phyloP scores from a whole-genome alignment of 2,797 vertebrate genomes.

The Lepus townsendii region DNA sequence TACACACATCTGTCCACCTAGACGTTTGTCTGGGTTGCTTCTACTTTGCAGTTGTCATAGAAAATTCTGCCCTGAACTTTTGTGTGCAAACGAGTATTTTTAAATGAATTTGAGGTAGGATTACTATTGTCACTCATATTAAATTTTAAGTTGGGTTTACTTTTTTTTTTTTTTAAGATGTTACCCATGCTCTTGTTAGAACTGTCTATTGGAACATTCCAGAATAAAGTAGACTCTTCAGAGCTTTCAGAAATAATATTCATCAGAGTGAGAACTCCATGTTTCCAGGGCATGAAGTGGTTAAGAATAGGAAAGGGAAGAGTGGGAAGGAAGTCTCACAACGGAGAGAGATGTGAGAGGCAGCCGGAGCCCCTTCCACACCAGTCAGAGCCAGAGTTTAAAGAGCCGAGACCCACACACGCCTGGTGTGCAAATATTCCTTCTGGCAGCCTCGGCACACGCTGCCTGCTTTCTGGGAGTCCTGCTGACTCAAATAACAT shows the following conservation, averaged over 20 bases:
- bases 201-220: not conserved
- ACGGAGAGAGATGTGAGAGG: not conserved
- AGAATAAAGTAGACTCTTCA: not conserved
- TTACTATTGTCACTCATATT: not conserved
- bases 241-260: not conserved
- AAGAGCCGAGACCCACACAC: not conserved
- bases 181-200: not conserved
- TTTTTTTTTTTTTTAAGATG: not conserved
- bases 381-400: not conserved
- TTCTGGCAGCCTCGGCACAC: not conserved
- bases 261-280: not conserved
- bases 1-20: not conserved
- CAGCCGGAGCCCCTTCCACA: not conserved
- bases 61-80: not conserved
- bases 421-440: not conserved
- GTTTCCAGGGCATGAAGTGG: not conserved
- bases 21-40: not conserved
- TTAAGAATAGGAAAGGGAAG: conserved; percentile 2
- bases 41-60: not conserved
- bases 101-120: not conserved
- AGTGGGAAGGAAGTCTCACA: not conserved
- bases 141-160: not conserved
- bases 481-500: conserved; percentile 87
- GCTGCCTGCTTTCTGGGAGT: conserved; percentile 29
- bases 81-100: not conserved